Conservation (phyloP, 2,113 vertebrate genomes). For the Mustelus asterias region DNA sequence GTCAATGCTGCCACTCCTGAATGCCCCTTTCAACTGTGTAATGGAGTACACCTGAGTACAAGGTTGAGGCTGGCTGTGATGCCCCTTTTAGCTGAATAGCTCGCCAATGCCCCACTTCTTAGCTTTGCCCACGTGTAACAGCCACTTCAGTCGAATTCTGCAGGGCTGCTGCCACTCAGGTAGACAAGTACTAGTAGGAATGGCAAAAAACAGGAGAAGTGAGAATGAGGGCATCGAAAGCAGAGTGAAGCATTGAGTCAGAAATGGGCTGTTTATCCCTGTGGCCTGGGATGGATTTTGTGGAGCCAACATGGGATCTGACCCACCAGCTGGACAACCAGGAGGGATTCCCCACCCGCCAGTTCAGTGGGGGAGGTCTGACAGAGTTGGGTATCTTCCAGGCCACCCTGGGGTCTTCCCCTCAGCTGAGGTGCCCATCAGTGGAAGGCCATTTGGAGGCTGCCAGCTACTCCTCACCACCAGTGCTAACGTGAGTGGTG, state of each 20-base stretch:
- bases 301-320: too few relatives aligned
- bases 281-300: not conserved
- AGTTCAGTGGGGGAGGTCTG: too few relatives aligned
- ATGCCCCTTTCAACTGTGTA: too few relatives aligned
- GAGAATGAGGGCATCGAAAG: not conserved
- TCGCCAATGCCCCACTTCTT: not conserved
- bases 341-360: too few relatives aligned
- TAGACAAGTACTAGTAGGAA: not conserved
- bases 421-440: too few relatives aligned
- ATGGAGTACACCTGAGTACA: not conserved
- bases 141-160: not conserved
- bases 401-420: too few relatives aligned
- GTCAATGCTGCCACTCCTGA: not conserved
- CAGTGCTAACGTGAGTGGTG: too few relatives aligned
- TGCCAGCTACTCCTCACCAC: too few relatives aligned
- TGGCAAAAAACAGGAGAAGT: not conserved
- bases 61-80: not conserved
- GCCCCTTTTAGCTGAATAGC: not conserved
- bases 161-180: not conserved
- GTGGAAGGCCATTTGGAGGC: too few relatives aligned
- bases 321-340: too few relatives aligned
- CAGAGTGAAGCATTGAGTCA: not conserved
- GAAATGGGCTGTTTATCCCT: not conserved
- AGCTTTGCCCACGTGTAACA: not conserved
- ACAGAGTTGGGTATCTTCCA: too few relatives aligned